Conservation (phyloP, 2,113 vertebrate species). For the Eolophus roseicapilla region DNA sequence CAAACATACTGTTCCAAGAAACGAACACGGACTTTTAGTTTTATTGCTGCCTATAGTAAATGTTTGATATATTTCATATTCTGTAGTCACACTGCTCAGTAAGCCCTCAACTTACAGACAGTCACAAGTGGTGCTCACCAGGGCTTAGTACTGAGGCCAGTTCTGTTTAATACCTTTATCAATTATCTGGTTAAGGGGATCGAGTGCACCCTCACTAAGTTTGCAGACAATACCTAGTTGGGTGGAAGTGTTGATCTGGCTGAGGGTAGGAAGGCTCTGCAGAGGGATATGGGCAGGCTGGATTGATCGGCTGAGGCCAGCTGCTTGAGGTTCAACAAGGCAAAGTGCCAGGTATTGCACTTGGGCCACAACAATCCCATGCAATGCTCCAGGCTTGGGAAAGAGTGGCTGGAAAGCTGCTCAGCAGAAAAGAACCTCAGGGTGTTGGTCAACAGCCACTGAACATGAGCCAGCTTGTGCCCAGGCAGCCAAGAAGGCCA, state of each 20-base stretch:
- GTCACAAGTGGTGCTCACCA: neutral
- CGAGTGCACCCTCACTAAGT: neutral
- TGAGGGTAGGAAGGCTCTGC: neutral
- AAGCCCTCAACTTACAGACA: neutral
- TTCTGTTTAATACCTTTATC: neutral
- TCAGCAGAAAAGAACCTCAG: neutral
- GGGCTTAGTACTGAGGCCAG: neutral
- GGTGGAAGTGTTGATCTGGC: neutral
- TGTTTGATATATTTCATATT: neutral
- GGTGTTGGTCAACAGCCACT: neutral
- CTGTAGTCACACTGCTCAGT: neutral
- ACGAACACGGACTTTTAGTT: neutral
- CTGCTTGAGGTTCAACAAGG: neutral
- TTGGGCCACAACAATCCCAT: neutral
- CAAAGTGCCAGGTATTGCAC: neutral
- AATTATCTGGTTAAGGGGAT: neutral
- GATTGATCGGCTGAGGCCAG: neutral
- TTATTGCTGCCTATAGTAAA: neutral
- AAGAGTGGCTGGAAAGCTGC: neutral
- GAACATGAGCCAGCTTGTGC: accelerated
- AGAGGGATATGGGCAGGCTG: neutral
- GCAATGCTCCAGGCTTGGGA: neutral
- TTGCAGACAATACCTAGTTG: neutral
- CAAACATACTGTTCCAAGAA: neutral
- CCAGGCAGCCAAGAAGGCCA: neutral